These are phyloP conservation scores for Drosophila asahinai DNA, from an alignment of 1,140 invertebrate genomes.

Conservation along the genomic window DNA sequence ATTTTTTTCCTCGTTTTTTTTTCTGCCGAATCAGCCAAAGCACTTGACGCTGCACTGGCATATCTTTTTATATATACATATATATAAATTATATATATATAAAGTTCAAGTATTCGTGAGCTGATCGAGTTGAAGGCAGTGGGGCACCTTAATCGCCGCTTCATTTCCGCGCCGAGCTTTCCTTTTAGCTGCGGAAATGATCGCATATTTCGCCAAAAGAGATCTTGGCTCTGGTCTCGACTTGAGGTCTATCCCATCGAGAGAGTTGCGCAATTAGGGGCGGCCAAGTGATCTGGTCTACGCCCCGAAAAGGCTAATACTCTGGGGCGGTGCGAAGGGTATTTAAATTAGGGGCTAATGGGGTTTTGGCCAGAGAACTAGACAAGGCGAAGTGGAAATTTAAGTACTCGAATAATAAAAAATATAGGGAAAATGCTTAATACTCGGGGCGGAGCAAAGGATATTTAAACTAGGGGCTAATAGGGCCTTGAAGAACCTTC, in stretches of 20 bases:
- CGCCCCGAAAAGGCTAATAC: conserved; percentile 26
- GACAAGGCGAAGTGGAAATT: not conserved
- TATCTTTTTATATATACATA: conserved; percentile 35
- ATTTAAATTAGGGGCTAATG: conserved; percentile 22
- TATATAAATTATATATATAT: conserved; percentile 34
- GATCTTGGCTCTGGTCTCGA: conserved; percentile 31
- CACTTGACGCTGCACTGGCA: conserved; percentile 72
- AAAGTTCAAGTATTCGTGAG: conserved; percentile 28
- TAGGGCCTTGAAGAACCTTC: not conserved
- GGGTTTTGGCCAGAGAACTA: conserved; percentile 3
- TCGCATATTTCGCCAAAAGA: conserved; percentile 78
- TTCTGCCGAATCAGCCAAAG: conserved; percentile 73
- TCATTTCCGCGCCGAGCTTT: conserved; percentile 78
- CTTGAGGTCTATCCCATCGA: conserved; percentile 9
- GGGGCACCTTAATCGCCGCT: conserved; percentile 71
- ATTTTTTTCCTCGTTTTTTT: conserved; percentile 43
- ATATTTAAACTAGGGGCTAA: conserved; percentile 25
- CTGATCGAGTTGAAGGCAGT: conserved; percentile 46
- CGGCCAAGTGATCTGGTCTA: conserved; percentile 36
- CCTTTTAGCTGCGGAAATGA: conserved; percentile 75
- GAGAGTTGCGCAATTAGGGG: conserved; percentile 61
- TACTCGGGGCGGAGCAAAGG: conserved; percentile 7
- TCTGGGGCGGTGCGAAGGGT: conserved; percentile 10
- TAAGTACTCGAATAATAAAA: not conserved
- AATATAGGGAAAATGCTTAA: not conserved